Evolutionary conservation across 2,113 vertebrate genomes (phyloP).

Genomic region (Tor tambroides): DNA sequence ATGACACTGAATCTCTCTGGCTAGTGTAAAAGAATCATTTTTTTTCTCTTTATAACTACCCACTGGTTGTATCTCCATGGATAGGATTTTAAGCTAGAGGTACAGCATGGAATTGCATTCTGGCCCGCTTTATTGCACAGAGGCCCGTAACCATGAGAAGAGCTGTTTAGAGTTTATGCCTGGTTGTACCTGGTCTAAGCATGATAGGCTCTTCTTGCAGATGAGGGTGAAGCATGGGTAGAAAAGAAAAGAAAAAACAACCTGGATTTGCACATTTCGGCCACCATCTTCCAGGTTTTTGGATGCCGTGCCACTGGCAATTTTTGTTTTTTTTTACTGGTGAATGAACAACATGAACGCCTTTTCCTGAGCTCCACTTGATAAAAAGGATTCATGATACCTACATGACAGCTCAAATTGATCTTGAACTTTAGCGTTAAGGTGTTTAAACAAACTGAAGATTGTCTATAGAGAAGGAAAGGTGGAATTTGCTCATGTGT

Average conservation of each 20-base stretch:
- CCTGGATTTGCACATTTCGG: background rate
- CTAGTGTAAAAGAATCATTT: slow-evolving; percentile 35
- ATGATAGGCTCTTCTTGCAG: slow-evolving; percentile 40
- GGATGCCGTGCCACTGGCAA: slow-evolving; percentile 35
- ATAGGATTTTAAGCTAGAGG: slow-evolving; percentile 83
- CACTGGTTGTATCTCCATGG: slow-evolving; percentile 61
- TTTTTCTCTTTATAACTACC: slow-evolving; percentile 63
- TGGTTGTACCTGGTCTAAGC: slow-evolving; percentile 28
- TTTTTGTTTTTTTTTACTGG: slow-evolving; percentile 14
- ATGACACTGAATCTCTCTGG: background rate
- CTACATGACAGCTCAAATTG: background rate
- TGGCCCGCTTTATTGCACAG: slow-evolving; percentile 64
- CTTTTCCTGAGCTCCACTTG: slow-evolving; percentile 63
- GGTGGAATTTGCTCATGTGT: slow-evolving; percentile 64
- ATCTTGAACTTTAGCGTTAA: background rate
- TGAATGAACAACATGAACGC: slow-evolving; percentile 43
- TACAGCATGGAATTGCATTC: slow-evolving; percentile 73
- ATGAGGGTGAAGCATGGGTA: slow-evolving; percentile 22
- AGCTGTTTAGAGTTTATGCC: slow-evolving; percentile 10
- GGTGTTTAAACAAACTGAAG: background rate
- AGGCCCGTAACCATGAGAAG: background rate
- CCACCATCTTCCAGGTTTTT: slow-evolving; percentile 27
- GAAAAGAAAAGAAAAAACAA: background rate
- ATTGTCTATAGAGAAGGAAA: slow-evolving; percentile 58
- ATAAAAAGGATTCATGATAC: background rate